Evolutionary conservation across 2,113 vertebrate species (phyloP), one percentile per base, ranked within the genome.

Genomic region (Zeus faber): DNA sequence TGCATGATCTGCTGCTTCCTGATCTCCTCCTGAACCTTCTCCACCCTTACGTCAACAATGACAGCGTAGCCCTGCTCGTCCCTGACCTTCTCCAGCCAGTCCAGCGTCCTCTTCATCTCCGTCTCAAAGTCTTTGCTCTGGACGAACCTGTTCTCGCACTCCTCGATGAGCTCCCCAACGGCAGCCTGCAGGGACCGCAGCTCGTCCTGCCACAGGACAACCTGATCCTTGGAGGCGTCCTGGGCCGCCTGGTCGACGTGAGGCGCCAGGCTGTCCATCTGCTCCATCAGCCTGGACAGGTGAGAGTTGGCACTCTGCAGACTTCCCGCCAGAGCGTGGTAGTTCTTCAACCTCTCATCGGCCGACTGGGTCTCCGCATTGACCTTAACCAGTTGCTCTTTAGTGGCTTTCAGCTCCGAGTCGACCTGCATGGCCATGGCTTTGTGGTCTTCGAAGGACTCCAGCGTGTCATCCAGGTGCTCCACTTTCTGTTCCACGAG

Each of bases 21-120:
- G 75, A 98, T 95, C 84, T 97, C 96, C 78, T 98, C 95, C 69
- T 99, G 95, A 54, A 98, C 91, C 58, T 82, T 94, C 74, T 92
- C 93, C 26, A 95, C 87, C 68, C 88, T 90, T 39, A 92, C 87
- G n/a, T 95, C 93, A 64, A 95, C 89, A 27, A 85, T 83, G 18
- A 94, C 46, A 0, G 90, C 90, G 41, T 80, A 89, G 40, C 74
- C 86, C 23, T 97, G 88, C 8, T 97, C 94, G 0, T 89, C 85
- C 66, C 91, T 89, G 49, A 95, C 88, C 48, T 90, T 85, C 59
- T 91, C 91, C 56, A 99, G 80, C 94, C 96, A 97, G n/a, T 91
- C 91, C 0, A 97, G 89, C 0, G 92, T 94, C 27, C 85, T 89
- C 35, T 89, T 88, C 85, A 98, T 92, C 83, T 99, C 95, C 0